Evolutionary conservation across 2,113 vertebrate genomes (phyloP).

Genomic region (Phalacrocorax aristotelis): DNA sequence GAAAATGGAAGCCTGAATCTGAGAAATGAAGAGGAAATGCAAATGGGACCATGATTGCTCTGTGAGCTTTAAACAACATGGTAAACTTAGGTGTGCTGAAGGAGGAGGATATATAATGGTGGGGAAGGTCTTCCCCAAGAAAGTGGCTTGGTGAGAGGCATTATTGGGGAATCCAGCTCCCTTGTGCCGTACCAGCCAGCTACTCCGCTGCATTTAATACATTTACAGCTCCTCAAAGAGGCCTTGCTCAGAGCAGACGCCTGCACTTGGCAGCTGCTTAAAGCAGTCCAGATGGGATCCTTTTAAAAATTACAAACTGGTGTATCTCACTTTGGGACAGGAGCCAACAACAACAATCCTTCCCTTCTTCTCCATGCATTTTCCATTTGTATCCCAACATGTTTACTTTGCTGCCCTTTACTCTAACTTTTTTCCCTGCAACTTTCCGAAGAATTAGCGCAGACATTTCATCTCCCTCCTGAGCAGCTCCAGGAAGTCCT

Average conservation of each 20-base stretch:
- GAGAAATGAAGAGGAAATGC: not conserved
- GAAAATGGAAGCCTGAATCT: not conserved
- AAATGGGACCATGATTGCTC: not conserved
- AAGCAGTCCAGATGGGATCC: constrained; percentile 66
- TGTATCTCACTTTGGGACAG: constrained; percentile 62
- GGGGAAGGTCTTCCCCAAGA: not conserved
- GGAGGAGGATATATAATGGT: not conserved
- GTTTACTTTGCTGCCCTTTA: constrained; percentile 69
- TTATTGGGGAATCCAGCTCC: not conserved
- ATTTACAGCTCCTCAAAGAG: constrained; percentile 55
- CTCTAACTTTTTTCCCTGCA: constrained; percentile 61
- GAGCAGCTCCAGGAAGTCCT: constrained; percentile 27
- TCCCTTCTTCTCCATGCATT: constrained; percentile 54
- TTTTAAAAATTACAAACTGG: constrained; percentile 65
- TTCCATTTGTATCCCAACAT: constrained; percentile 69
- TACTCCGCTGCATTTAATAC: not conserved
- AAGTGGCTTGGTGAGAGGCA: not conserved
- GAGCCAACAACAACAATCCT: constrained; percentile 62
- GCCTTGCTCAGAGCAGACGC: constrained; percentile 51
- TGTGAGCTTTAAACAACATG: not conserved
- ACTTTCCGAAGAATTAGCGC: constrained; percentile 6
- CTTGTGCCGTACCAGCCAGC: constrained; percentile 13
- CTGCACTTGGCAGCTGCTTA: constrained; percentile 60
- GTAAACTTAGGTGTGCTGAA: not conserved
- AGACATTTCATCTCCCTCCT: constrained; percentile 51